phyloP scores from a whole-genome alignment of 2,113 vertebrate genomes.

The Chaetura pelagica region DNA sequence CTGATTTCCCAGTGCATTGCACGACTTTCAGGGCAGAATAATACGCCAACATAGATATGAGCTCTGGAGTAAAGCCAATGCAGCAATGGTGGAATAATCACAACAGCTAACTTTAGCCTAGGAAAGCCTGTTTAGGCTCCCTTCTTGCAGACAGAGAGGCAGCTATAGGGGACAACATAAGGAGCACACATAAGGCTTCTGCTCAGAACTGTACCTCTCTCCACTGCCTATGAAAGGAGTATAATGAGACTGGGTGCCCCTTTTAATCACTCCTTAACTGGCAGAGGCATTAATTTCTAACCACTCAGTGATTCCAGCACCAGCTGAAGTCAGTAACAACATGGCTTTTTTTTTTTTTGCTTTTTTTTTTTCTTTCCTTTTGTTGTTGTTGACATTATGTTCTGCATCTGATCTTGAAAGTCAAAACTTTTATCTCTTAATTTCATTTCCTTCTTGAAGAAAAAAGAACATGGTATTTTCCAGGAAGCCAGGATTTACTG shows the following conservation, averaged over 20 bases:
- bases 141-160: background rate
- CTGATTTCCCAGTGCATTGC: background rate
- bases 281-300: background rate
- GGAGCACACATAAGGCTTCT: background rate
- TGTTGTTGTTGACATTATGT: background rate
- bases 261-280: background rate
- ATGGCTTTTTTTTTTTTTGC: background rate
- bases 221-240: background rate
- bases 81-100: background rate
- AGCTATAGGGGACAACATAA: background rate
- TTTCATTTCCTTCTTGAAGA: background rate
- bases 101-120: background rate
- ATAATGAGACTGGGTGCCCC: background rate
- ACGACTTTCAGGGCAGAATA: background rate
- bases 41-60: background rate
- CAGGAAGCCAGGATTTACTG: background rate
- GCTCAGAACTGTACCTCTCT: background rate
- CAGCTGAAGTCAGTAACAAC: background rate
- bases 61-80: background rate
- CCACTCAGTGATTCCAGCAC: background rate
- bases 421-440: background rate
- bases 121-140: background rate
- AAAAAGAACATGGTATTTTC: background rate
- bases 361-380: background rate
- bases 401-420: background rate